These are phyloP conservation scores for Myoxocephalus aenaeus DNA, from an alignment of 2,797 vertebrate species.

Conservation along the genomic window DNA sequence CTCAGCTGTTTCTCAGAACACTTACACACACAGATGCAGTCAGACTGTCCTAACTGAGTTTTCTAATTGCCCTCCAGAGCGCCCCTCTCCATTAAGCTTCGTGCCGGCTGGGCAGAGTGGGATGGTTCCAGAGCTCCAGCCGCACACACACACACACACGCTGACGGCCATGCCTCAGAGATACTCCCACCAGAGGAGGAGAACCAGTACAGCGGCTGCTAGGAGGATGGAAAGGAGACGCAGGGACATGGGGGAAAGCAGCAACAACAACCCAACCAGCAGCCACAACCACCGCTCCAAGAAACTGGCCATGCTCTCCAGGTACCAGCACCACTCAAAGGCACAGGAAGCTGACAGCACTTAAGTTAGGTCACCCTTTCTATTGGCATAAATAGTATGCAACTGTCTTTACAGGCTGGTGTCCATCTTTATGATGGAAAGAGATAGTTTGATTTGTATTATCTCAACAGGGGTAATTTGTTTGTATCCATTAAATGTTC, in stretches of 20 bases:
- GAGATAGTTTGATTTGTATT: neutral
- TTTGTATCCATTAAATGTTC: neutral
- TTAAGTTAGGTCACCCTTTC: neutral
- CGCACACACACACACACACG: constrained; percentile 47
- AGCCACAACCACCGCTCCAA: constrained; percentile 80
- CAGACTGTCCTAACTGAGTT: constrained; percentile 80
- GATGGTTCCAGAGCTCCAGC: constrained; percentile 52
- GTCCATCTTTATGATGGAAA: neutral
- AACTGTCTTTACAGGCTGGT: neutral
- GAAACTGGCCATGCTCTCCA: constrained; percentile 89
- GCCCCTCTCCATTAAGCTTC: constrained; percentile 81
- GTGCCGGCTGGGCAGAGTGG: constrained; percentile 74
- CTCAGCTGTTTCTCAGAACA: constrained; percentile 77
- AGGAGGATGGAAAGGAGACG: constrained; percentile 88
- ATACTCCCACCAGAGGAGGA: constrained; percentile 78
- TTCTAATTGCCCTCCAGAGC: constrained; percentile 84
- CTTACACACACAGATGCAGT: constrained; percentile 57
- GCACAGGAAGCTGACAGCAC: neutral
- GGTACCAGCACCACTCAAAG: constrained; percentile 63
- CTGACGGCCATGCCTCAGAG: constrained; percentile 82
- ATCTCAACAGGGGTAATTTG: neutral
- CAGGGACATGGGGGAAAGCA: constrained; percentile 52
- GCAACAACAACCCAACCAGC: constrained; percentile 45
- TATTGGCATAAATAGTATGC: neutral
- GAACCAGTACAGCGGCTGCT: constrained; percentile 67